phyloP scores from a whole-genome alignment of 2,797 vertebrate genomes.

The Melanotaenia boesemani region DNA sequence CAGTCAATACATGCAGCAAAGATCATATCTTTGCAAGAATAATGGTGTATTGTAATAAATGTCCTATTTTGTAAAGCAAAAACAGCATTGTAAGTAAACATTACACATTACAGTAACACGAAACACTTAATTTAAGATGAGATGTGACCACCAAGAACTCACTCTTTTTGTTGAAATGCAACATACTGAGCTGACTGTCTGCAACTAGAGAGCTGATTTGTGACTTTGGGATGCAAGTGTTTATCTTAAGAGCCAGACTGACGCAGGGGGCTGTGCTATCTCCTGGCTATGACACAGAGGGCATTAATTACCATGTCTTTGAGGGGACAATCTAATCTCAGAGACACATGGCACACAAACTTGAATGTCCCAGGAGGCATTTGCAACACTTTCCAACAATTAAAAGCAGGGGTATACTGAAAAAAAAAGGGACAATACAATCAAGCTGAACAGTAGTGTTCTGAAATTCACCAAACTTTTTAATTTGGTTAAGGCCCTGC shows the following conservation, averaged over 20 bases:
- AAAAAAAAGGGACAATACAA: background rate
- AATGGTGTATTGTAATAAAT: background rate
- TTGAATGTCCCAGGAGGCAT: constrained; percentile 33
- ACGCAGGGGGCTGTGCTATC: constrained; percentile 36
- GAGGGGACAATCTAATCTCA: constrained; percentile 69
- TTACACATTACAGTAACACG: background rate
- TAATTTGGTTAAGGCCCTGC: no score
- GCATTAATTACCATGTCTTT: constrained; percentile 70
- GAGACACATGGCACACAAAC: constrained; percentile 62
- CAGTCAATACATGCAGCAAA: background rate
- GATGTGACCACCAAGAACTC: constrained; percentile 5
- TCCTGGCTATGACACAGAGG: constrained; percentile 59
- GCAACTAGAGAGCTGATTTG: constrained; percentile 48
- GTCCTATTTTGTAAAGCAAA: background rate
- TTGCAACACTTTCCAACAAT: constrained; percentile 32
- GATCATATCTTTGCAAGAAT: background rate
- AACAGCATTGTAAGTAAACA: background rate
- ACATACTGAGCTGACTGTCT: constrained; percentile 33
- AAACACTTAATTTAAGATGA: constrained; percentile 1
- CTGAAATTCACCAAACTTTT: no score
- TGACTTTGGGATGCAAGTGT: constrained; percentile 52
- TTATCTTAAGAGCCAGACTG: constrained; percentile 62
- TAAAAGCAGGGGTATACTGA: constrained; percentile 22
- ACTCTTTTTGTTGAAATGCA: constrained; percentile 39
- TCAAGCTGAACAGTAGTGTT: no score